Evolutionary conservation across 92 coral and sea anemone species (phyloP), one percentile per base, ranked within the genome.

Genomic region (Epizoanthus scotinus): DNA sequence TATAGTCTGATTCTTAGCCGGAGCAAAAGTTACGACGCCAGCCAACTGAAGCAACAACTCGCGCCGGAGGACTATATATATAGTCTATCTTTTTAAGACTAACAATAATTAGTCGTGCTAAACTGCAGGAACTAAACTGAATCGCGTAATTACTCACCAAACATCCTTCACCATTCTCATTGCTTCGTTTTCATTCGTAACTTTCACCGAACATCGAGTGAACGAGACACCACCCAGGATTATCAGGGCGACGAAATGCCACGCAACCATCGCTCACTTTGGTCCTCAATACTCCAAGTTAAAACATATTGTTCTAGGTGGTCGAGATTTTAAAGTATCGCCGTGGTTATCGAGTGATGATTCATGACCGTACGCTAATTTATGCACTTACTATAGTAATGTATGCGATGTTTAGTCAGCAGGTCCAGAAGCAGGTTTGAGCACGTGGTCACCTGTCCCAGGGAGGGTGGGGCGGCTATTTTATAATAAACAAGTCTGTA

Each of bases 381-480:
- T 59, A 75, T 75, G 60, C 67, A 40, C 67, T 60, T 18, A 40
- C 53, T 2, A 17, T 67, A 31, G 49, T 75, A 60, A 75, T 38
- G 19, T 59, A 75, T 75, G 67, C 58, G 40, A 34, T 7, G 55
- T 75, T 75, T 75, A 36, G 55, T 58, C 81, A 75, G 81, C 81
- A 75, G 81, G 81, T 75, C 66, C 54, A 57, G 38, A 49, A 52
- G n/a, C 80, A 57, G 67, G 80, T 57, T 57, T 12, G 8, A 36
- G 68, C 63, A 59, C 67, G 66, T 58, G 38, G 68, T 67, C 81
- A 75, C 81, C 68, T 75, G 81, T 59, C 81, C 21, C 6, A n/a
- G 68, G 68, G 36, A 60, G 68, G 57, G 38, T 75, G 55, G 31
- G 67, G 68, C 22, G 29, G 22, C n/a, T 26, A 19, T 58, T 22